Percentiles rank a stretch among this genome's conserved stretches.
Conservation (phyloP, 2,113 vertebrate species). For the Osmerus mordax region DNA sequence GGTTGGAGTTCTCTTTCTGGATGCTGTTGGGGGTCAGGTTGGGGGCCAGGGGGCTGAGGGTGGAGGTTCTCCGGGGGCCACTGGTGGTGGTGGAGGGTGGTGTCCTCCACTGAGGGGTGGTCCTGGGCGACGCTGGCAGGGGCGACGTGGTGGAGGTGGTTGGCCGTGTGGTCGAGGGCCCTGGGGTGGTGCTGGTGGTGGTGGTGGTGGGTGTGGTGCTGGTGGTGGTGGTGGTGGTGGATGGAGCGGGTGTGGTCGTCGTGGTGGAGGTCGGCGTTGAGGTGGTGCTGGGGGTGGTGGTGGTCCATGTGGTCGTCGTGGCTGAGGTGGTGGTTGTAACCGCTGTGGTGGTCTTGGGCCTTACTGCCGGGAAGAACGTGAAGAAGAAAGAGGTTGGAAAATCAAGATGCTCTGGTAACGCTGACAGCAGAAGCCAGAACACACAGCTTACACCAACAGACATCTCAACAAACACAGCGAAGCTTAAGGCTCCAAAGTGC, state of each 20-base stretch:
- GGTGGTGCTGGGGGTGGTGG: neutral
- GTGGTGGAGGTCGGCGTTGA: conserved; percentile 23
- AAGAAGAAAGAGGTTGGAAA: neutral
- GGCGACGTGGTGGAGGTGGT: conserved; percentile 5
- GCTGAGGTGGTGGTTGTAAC: conserved; percentile 57
- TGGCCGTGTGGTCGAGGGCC: conserved; percentile 23
- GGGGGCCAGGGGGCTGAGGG: conserved; percentile 48
- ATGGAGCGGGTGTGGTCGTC: neutral
- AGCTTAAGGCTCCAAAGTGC: neutral
- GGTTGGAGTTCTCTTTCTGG: conserved; percentile 82
- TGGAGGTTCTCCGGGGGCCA: conserved; percentile 25
- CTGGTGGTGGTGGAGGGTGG: conserved; percentile 35
- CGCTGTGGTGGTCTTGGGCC: conserved; percentile 62
- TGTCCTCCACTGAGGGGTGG: conserved; percentile 21
- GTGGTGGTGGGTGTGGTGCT: conserved; percentile 20
- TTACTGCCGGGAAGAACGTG: conserved; percentile 49
- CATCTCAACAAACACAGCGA: neutral
- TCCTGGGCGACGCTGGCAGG: conserved; percentile 25
- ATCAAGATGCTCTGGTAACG: neutral
- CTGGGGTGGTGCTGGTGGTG: neutral
- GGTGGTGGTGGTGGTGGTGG: neutral
- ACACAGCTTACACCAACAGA: neutral
- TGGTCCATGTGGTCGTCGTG: conserved; percentile 13
- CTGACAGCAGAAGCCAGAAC: neutral
- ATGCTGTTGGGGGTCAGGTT: conserved; percentile 62